Percentiles rank a stretch among this genome's conserved stretches.
Evolutionary conservation across 2,797 vertebrate species (phyloP).

Genomic region (Acridotheres tristis): DNA sequence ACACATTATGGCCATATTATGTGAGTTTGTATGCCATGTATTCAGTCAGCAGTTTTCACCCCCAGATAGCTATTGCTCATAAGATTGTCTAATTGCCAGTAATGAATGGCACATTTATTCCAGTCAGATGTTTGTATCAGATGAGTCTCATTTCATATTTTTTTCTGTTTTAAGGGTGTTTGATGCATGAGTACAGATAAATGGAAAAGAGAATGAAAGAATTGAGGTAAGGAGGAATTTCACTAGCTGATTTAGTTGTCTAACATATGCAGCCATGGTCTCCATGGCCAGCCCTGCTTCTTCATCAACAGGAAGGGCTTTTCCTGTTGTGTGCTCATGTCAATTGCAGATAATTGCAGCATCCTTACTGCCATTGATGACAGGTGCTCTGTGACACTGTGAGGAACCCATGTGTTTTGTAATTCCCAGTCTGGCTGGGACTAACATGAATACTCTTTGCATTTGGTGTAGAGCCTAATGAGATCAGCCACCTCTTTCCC

Average conservation of each 20-base stretch:
- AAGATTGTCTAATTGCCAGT: background rate
- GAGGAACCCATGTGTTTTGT: background rate
- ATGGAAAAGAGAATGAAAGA: background rate
- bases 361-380: background rate
- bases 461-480: constrained; percentile 17
- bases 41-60: background rate
- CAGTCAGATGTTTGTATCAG: background rate
- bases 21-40: background rate
- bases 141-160: background rate
- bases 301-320: background rate
- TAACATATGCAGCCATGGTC: background rate
- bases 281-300: background rate
- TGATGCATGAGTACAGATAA: background rate
- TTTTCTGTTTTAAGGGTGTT: background rate
- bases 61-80: background rate
- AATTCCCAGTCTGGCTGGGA: background rate
- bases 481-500: background rate
- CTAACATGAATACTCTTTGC: background rate
- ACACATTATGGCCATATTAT: fast-evolving
- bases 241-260: background rate
- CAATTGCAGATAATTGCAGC: background rate
- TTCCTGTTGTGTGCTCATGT: background rate
- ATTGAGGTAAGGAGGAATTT: background rate
- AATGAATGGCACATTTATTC: background rate
- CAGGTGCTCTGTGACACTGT: background rate